These are phyloP conservation scores for Buteo buteo DNA, from an alignment of 2,113 vertebrate genomes.

Conservation along the genomic window DNA sequence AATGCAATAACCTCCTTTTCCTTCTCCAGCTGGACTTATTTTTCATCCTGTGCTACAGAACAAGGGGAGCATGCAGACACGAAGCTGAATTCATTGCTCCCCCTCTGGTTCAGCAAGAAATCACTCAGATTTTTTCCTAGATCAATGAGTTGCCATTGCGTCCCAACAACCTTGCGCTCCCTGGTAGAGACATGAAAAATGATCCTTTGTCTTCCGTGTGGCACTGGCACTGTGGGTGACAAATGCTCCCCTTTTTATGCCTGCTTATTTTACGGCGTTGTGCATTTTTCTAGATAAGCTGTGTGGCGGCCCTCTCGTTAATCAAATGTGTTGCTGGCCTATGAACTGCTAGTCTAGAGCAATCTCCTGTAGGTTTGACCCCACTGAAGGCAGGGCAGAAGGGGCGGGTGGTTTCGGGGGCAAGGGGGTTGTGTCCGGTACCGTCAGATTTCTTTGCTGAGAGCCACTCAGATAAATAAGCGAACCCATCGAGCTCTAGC, in stretches of 20 bases:
- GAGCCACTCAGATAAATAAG: neutral
- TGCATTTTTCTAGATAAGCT: conserved; percentile 26
- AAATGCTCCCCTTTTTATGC: neutral
- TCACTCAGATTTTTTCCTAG: neutral
- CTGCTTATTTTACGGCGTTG: neutral
- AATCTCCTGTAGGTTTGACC: neutral
- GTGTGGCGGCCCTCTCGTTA: neutral
- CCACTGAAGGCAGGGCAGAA: neutral
- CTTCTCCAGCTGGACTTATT: neutral
- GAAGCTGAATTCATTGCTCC: neutral
- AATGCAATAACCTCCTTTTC: neutral
- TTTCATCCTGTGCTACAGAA: neutral
- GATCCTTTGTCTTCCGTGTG: neutral
- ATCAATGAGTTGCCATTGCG: neutral
- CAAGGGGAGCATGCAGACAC: neutral
- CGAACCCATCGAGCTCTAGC: neutral
- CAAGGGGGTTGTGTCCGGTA: neutral
- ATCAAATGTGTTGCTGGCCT: neutral
- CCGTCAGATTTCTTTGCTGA: neutral
- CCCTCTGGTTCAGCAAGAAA: conserved; percentile 21
- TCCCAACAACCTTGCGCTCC: neutral
- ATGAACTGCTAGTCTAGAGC: neutral
- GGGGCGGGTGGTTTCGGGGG: neutral
- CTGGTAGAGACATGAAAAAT: neutral
- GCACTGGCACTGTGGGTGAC: neutral